Evolutionary conservation across 2,888 invertebrate genomes (phyloP).

Genomic region (Acleris emargana): DNA sequence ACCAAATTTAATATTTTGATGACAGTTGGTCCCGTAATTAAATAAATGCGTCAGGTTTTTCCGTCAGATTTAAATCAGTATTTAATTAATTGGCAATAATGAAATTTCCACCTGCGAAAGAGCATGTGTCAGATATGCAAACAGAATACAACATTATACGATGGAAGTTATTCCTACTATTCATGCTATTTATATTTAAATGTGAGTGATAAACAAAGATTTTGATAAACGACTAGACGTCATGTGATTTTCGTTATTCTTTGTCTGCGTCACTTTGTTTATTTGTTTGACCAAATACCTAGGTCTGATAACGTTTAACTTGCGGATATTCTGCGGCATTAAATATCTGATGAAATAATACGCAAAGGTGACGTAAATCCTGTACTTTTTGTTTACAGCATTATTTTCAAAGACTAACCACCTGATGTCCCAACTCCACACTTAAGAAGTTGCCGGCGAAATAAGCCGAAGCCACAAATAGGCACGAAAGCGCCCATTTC

Average conservation of each 20-base stretch:
- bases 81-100: slow-evolving; percentile 12
- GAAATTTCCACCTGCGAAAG: slow-evolving; percentile 3
- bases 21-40: slow-evolving; percentile 22
- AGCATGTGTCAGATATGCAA: slow-evolving; percentile 3
- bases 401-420: not conserved
- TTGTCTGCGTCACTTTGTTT: too few relatives aligned
- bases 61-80: slow-evolving; percentile 11
- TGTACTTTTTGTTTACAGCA: too few relatives aligned
- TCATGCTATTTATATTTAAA: too few relatives aligned
- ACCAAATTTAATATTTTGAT: slow-evolving; percentile 32
- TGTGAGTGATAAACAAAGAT: too few relatives aligned
- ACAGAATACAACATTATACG: not conserved
- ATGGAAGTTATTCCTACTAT: too few relatives aligned
- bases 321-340: too few relatives aligned
- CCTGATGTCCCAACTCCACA: not conserved
- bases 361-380: too few relatives aligned
- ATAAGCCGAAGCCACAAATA: slow-evolving; percentile 7
- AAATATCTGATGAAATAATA: too few relatives aligned
- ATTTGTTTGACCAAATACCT: too few relatives aligned
- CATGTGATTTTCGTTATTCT: too few relatives aligned
- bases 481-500: slow-evolving; percentile 1
- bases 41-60: slow-evolving; percentile 29
- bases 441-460: not conserved
- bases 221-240: too few relatives aligned
- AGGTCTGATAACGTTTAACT: too few relatives aligned